Evolutionary conservation across 2,888 invertebrate genomes (phyloP).

Genomic region (Cerastis leucographa): DNA sequence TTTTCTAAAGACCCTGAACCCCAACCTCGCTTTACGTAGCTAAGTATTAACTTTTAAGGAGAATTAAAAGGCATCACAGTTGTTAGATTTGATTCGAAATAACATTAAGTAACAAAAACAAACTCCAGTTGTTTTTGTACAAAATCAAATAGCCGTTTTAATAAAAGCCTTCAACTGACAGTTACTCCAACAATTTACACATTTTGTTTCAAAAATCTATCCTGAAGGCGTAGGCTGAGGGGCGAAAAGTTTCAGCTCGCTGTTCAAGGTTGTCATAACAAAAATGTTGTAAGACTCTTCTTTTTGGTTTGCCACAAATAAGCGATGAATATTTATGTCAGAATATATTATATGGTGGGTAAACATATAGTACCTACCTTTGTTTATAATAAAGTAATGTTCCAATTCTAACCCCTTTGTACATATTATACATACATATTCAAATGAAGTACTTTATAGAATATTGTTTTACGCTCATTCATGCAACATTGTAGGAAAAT

Average conservation of each 20-base stretch:
- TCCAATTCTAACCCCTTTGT: not conserved
- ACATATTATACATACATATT: not conserved
- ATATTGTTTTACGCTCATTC: conserved; percentile 1
- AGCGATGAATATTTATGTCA: not conserved
- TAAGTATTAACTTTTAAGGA: not conserved
- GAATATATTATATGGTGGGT: not conserved
- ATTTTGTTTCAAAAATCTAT: conserved; percentile 41
- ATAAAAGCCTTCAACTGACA: conserved; percentile 32
- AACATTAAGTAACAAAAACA: conserved; percentile 37
- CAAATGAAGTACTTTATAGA: conserved; percentile 4
- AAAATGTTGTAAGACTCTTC: conserved; percentile 20
- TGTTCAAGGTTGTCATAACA: conserved; percentile 38
- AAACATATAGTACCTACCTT: not conserved
- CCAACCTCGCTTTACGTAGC: not conserved
- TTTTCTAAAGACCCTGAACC: not conserved
- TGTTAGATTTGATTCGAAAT: conserved; percentile 14
- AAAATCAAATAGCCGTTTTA: conserved; percentile 40
- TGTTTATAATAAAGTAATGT: not conserved
- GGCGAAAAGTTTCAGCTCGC: conserved; percentile 40
- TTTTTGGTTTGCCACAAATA: conserved; percentile 12
- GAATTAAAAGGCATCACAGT: not conserved
- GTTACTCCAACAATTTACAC: conserved; percentile 32
- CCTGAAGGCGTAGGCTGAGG: conserved; percentile 7
- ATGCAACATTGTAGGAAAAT: not conserved
- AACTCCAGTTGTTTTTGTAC: conserved; percentile 5